Evolutionary conservation across 1,140 invertebrate genomes (phyloP).

Genomic region (Danaus melanippus): DNA sequence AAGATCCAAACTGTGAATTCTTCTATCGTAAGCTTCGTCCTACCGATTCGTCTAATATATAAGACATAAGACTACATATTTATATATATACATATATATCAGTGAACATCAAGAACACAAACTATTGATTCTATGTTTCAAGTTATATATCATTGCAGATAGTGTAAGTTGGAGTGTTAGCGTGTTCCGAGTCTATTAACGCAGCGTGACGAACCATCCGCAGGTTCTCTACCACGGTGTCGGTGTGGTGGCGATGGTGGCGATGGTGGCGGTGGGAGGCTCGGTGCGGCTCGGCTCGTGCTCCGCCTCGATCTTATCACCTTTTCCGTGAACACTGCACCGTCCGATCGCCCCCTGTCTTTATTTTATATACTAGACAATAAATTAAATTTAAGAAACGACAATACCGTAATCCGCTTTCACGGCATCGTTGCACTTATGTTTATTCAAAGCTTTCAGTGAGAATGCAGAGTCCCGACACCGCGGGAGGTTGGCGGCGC

Average conservation of each 20-base stretch:
- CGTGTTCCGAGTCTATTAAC: slow-evolving; percentile 62
- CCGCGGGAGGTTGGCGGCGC: slow-evolving; percentile 26
- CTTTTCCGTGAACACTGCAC: slow-evolving; percentile 63
- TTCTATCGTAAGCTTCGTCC: no score
- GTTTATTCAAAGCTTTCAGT: slow-evolving; percentile 35
- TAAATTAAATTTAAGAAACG: slow-evolving; percentile 42
- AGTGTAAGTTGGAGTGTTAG: slow-evolving; percentile 54
- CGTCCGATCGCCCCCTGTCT: slow-evolving; percentile 48
- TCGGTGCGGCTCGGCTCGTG: slow-evolving; percentile 27
- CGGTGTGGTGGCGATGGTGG: slow-evolving; percentile 15
- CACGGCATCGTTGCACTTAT: slow-evolving; percentile 10
- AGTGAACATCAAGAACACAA: no score
- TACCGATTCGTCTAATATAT: no score
- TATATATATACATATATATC: no score
- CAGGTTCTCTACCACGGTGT: slow-evolving; percentile 21
- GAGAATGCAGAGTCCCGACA: slow-evolving; percentile 23
- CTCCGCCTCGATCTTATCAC: slow-evolving; percentile 62
- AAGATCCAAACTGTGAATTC: no score
- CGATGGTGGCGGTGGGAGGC: slow-evolving; percentile 23
- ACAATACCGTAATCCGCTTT: slow-evolving; percentile 24
- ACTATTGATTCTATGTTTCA: slow-evolving; percentile 7
- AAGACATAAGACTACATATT: no score
- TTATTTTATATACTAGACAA: slow-evolving; percentile 33
- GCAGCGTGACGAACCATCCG: slow-evolving; percentile 63
- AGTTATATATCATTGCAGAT: slow-evolving; percentile 26